Base-by-base conservation (phyloP, 2,888 invertebrate genomes). In the Eubasilissa splendida region DNA sequence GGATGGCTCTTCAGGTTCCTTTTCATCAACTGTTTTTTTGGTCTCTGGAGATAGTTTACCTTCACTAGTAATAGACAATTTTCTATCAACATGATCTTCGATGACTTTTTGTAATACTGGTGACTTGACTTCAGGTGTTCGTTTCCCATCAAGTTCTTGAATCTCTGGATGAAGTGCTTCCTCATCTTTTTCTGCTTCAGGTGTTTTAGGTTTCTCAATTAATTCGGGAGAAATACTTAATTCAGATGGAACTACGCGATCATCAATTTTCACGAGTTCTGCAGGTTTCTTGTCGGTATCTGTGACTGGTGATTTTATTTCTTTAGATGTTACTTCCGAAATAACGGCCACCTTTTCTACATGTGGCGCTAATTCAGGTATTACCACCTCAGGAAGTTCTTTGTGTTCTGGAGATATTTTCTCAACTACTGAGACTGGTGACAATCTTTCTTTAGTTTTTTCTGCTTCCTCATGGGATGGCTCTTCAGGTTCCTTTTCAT, bases 401-500 rank as follows among this genome's bases (percentile, higher is more conserved):
- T 22, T 22, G 22, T 1, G 22, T 22, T 22, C 22, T 0, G 22
- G 22, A 22, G 22, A 22, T 1, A 22, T 22, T 22, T 22, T 22
- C 22, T 22, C 22, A 1, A 22, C 22, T 22, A 1, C 22, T 22
- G 22, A 1, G 0, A 22, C 22, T 22, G 22, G 22, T 1, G 1
- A 22, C 1, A 22, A 22, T 22, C 22, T 22, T 22, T 22, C 22
- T 1, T 22, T 1, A 22, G 22, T 22, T 22, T 22, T 22, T 22
- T 22, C 1, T 22, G 22, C 22, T 22, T 22, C 22, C 22, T 22
- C 22, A 1, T 22, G 22, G 0, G 22, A 22, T 22, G 22, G 22
- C 1, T 22, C 1, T 0, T 22, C 22, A 22, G 22, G 1, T 22
- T 22, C 1, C 1, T 22, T 88, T 68, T 89, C 88, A 56, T n/a